Evolutionary conservation across 2,888 invertebrate genomes (phyloP).

Genomic region (Smittia sp.): DNA sequence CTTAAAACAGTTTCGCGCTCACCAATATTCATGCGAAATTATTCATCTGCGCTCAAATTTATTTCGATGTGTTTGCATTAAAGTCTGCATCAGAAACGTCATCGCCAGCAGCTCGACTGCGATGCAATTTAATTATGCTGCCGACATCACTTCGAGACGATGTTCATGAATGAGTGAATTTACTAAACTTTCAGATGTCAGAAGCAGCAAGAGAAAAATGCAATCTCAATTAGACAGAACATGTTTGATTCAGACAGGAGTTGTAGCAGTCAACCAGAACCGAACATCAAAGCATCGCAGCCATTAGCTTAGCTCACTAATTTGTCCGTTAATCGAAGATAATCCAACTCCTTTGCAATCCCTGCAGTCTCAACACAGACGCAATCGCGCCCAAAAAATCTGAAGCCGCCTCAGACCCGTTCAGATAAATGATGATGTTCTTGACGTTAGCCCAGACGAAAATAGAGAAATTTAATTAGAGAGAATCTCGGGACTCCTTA

Average conservation of each 20-base stretch:
- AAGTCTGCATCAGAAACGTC: neutral
- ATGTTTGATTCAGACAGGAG: too few relatives aligned
- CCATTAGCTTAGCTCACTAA: too few relatives aligned
- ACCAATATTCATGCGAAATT: conserved; percentile 18
- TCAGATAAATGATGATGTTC: conserved; percentile 37
- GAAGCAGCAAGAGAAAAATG: too few relatives aligned
- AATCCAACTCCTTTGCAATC: neutral
- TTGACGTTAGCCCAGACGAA: conserved; percentile 14
- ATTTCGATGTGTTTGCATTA: conserved; percentile 19
- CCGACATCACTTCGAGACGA: neutral
- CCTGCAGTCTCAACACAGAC: neutral
- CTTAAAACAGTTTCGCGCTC: neutral
- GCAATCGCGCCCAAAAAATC: conserved; percentile 4
- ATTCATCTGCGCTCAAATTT: neutral
- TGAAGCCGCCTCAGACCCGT: neutral
- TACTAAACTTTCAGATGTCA: too few relatives aligned
- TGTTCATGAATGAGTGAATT: too few relatives aligned
- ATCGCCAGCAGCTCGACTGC: neutral
- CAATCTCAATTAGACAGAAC: too few relatives aligned
- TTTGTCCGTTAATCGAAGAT: neutral
- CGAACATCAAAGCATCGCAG: too few relatives aligned
- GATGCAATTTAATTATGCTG: neutral
- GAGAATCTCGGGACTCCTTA: conserved; percentile 37
- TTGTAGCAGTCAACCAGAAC: too few relatives aligned
- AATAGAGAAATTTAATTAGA: conserved; percentile 39